Evolutionary conservation across 2,113 vertebrate species (phyloP).

Genomic region (Gila orcuttii): DNA sequence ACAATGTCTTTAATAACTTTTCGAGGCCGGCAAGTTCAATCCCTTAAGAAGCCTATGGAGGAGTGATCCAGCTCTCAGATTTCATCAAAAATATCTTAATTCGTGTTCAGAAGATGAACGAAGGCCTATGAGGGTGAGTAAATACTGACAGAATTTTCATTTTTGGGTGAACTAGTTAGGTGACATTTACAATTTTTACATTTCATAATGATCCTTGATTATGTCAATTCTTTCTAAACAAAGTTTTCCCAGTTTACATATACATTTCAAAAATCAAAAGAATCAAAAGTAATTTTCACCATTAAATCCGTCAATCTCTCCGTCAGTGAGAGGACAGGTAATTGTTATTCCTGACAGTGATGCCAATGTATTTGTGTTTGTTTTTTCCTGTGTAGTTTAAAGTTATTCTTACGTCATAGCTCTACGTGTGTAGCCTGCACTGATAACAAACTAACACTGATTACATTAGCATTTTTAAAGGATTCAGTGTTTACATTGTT

Average conservation of each 20-base stretch:
- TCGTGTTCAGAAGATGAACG: no score
- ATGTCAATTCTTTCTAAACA: not conserved
- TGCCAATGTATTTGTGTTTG: not conserved
- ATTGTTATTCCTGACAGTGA: conserved; percentile 53
- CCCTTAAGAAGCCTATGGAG: no score
- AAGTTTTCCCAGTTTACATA: not conserved
- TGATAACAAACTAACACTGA: conserved; percentile 54
- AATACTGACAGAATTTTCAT: no score
- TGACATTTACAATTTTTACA: conserved; percentile 46
- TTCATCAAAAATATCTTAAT: no score
- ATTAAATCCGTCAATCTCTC: not conserved
- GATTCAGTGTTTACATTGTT: conserved; percentile 24
- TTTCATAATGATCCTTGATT: conserved; percentile 20
- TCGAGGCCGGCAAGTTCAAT: no score
- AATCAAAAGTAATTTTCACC: not conserved
- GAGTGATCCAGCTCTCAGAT: no score
- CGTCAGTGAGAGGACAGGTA: conserved; percentile 61
- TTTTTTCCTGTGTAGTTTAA: conserved; percentile 26
- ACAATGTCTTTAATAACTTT: no score
- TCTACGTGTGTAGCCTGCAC: conserved; percentile 35
- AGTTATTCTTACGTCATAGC: conserved; percentile 23
- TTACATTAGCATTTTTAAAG: conserved; percentile 44
- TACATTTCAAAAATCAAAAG: not conserved
- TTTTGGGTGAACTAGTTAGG: no score
- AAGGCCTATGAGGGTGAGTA: no score